Conservation (phyloP, 2,113 vertebrate genomes). For the Melanerpes aurifrons region DNA sequence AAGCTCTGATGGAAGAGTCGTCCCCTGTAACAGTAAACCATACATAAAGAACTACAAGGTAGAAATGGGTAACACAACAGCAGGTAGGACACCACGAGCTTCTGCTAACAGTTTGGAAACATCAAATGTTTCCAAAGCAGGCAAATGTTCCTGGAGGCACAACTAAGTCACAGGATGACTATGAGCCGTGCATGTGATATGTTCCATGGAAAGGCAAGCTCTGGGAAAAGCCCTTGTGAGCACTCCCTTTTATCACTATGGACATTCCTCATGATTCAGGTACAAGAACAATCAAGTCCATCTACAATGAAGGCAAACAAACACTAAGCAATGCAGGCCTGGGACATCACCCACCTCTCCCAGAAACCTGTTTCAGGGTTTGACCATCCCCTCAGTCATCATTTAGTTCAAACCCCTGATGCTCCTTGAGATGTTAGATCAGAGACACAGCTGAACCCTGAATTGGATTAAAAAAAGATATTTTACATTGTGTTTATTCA, state of each 20-base stretch:
- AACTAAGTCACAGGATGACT: too few relatives aligned
- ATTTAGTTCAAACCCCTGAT: background rate
- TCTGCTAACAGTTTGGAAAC: background rate
- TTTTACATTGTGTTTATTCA: background rate
- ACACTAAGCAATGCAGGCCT: background rate
- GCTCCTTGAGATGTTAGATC: background rate
- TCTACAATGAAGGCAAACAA: background rate
- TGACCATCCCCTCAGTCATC: too few relatives aligned
- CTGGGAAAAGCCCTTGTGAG: too few relatives aligned
- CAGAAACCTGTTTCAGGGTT: too few relatives aligned
- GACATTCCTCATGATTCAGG: too few relatives aligned
- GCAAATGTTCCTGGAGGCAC: too few relatives aligned
- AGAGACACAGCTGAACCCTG: background rate
- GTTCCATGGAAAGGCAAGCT: too few relatives aligned
- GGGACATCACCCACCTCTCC: too few relatives aligned
- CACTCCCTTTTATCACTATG: too few relatives aligned
- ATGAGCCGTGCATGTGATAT: too few relatives aligned
- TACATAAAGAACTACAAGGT: background rate
- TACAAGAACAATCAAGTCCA: background rate
- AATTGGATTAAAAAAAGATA: background rate
- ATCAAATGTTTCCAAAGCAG: background rate
- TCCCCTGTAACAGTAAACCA: background rate
- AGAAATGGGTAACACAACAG: background rate
- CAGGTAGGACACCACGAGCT: background rate
- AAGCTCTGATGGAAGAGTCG: background rate